Evolutionary conservation across 2,113 vertebrate species (phyloP).

Genomic region (Syrmaticus mikado): DNA sequence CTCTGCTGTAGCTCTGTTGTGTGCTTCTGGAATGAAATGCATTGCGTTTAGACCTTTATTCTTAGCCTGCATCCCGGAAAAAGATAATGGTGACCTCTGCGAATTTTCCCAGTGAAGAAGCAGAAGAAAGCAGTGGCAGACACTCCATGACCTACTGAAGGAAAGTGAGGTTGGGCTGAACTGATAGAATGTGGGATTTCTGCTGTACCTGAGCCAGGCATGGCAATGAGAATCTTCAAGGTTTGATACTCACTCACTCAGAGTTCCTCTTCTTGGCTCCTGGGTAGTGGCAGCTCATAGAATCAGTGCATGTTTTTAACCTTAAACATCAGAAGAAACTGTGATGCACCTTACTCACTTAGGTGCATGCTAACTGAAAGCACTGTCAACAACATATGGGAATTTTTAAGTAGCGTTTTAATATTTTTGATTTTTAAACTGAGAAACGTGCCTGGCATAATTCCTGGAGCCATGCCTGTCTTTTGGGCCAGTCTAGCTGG

Average conservation of each 20-base stretch:
- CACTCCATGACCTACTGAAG: accelerated
- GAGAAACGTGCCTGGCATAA: background rate
- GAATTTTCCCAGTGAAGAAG: background rate
- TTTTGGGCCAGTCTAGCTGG: background rate
- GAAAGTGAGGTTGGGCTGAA: background rate
- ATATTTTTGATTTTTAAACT: background rate
- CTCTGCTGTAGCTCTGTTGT: background rate
- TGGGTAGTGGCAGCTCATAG: background rate
- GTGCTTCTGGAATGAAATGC: background rate
- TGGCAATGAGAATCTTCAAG: no score
- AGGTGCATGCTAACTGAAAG: background rate
- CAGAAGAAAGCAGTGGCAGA: background rate
- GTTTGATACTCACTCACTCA: background rate
- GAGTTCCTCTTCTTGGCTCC: background rate
- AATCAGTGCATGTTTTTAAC: background rate
- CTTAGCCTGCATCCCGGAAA: background rate
- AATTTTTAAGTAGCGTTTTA: background rate
- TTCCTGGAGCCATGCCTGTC: background rate
- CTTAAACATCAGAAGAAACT: background rate
- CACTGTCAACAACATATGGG: background rate
- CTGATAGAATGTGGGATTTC: background rate
- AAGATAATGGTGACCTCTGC: background rate
- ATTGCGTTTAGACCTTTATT: background rate
- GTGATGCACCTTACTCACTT: background rate
- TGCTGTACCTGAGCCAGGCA: background rate